A percentile compares a stretch with the other conserved stretches of the same genome.
phyloP scores from a whole-genome alignment of 2,888 invertebrate species.

The Troilus luridus region DNA sequence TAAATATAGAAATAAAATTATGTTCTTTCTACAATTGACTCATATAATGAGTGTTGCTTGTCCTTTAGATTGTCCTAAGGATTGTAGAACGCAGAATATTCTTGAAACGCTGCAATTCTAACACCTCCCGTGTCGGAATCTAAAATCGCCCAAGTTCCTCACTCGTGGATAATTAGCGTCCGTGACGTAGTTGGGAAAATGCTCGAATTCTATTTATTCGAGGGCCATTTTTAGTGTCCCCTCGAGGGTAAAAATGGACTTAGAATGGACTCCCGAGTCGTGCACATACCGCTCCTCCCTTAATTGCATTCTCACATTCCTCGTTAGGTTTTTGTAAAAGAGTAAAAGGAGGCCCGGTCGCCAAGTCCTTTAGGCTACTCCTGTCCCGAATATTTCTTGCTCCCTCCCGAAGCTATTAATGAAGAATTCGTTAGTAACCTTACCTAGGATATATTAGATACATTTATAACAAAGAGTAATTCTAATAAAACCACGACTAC shows the following conservation, averaged over 20 bases:
- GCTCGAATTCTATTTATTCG: constrained; percentile 38
- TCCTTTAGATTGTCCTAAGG: background rate
- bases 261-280: background rate
- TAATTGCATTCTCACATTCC: constrained; percentile 40
- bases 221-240: background rate
- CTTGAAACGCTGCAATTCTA: background rate
- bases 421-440: background rate
- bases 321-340: constrained; percentile 25
- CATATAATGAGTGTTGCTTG: background rate
- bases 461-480: background rate
- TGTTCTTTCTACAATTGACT: background rate
- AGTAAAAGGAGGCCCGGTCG: background rate
- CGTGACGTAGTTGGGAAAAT: constrained; percentile 23
- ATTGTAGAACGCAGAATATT: background rate
- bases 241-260: constrained; percentile 27
- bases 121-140: background rate
- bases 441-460: background rate
- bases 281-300: constrained; percentile 9
- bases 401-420: background rate
- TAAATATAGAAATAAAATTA: background rate
- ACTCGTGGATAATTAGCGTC: background rate
- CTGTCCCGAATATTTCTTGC: background rate
- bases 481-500: no score
- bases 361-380: background rate
- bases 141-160: background rate